Evolutionary conservation across 2,888 invertebrate genomes (phyloP), one percentile per base, ranked within the genome.

Genomic region (Colostygia pectinataria): DNA sequence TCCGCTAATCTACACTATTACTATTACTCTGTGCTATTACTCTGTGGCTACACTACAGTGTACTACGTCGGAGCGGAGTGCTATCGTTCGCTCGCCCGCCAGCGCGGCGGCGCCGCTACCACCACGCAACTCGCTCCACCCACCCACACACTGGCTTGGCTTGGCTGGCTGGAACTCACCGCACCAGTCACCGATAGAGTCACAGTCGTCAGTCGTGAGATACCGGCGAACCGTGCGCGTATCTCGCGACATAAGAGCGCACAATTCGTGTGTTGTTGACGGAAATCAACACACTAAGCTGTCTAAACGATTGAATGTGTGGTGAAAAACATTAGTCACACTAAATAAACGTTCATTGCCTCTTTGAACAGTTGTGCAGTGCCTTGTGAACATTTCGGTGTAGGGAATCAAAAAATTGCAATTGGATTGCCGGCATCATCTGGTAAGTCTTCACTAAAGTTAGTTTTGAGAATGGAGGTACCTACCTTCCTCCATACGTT

Each of bases 381-480:
- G 43, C 13, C n/a, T 31, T 24, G 44, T 40, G 44, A 36, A 14
- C 9, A 14, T 38, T 38, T 42, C 42, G 23, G 31, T n/a, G n/a
- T n/a, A n/a, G n/a, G n/a, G n/a, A n/a, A 15, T 6, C n/a, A 10
- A 13, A 8, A 25, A 24, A 14, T 39, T 43, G 28, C 33, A 39
- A 15, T 47, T 31, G 40, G 43, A 40, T 44, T 44, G 31, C 50
- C 50, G 50, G 50, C 25, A 27, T 40, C 28, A 12, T 33, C 31
- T 39, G n/a, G 50, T 44, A 44, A 50, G 37, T 48, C 9, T 14
- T 8, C 6, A 28, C 14, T 25, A 1, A 20, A 32, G 9, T 24
- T 24, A 36, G 14, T 14, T 25, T 8, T 25, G 14, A 25, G 24
- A 8, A 36, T 12, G 9, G 15, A 32, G 15, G 15, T 38, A 40